These are phyloP conservation scores for Pseudococcus longispinus DNA, from an alignment of 2,888 invertebrate genomes.

Conservation along the genomic window DNA sequence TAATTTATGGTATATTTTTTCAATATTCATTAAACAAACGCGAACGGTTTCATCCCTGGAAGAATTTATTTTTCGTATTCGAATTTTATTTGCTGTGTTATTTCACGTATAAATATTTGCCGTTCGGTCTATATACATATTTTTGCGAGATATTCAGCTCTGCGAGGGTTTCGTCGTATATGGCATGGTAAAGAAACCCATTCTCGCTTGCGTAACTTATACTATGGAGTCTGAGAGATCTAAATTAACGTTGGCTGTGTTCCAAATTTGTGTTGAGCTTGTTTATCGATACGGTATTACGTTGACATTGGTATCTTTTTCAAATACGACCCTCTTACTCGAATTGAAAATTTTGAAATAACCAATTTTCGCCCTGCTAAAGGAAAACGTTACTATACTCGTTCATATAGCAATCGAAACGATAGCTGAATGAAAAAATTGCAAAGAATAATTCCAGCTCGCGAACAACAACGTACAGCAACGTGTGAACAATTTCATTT, in stretches of 20 bases:
- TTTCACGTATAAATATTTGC: neutral
- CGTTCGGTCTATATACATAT: neutral
- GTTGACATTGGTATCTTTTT: neutral
- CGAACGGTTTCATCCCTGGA: neutral
- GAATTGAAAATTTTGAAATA: neutral
- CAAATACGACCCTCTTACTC: neutral
- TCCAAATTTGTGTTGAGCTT: neutral
- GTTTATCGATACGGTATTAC: conserved; percentile 22
- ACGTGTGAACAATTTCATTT: neutral
- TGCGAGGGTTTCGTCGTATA: neutral
- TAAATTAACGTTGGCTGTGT: conserved; percentile 23
- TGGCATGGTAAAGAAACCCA: neutral
- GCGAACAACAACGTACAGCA: neutral
- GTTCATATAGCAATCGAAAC: neutral
- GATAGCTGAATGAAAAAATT: neutral
- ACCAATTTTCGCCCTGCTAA: neutral
- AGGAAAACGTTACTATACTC: neutral
- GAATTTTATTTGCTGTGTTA: neutral
- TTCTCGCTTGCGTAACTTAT: neutral
- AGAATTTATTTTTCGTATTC: neutral
- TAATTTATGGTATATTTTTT: too few relatives aligned
- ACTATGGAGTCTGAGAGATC: neutral
- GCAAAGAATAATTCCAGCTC: neutral
- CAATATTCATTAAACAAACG: neutral
- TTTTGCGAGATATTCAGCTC: neutral